These are phyloP conservation scores for Caenorhabditis doughertyi DNA, from an alignment of 2,888 invertebrate species.

Conservation along the genomic window DNA sequence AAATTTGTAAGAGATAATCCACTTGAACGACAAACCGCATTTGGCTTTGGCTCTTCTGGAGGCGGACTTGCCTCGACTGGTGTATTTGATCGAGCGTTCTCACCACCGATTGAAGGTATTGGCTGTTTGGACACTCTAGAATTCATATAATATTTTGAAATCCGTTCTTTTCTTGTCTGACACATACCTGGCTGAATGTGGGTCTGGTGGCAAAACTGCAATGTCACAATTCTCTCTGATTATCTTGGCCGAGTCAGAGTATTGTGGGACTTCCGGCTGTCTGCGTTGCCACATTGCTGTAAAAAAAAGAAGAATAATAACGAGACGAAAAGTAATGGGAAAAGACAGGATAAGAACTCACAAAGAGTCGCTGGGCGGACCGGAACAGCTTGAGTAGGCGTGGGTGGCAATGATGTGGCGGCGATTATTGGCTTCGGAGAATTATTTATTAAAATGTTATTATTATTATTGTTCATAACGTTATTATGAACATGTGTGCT, in stretches of 20 bases:
- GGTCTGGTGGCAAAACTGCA: slow-evolving; percentile 54
- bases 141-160: slow-evolving; percentile 28
- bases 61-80: slow-evolving; percentile 60
- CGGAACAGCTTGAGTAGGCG: slow-evolving; percentile 49
- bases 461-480: slow-evolving; percentile 4
- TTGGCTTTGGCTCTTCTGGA: slow-evolving; percentile 66
- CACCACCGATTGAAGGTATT: slow-evolving; percentile 42
- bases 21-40: slow-evolving; percentile 42
- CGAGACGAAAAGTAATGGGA: neutral
- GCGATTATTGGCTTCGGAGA: slow-evolving; percentile 34
- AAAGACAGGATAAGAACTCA: slow-evolving; percentile 19
- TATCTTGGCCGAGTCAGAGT: slow-evolving; percentile 47
- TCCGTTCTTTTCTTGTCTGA: neutral
- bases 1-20: slow-evolving; percentile 40
- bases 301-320: slow-evolving; percentile 10
- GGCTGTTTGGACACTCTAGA: slow-evolving; percentile 61
- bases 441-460: slow-evolving; percentile 25
- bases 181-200: slow-evolving; percentile 58
- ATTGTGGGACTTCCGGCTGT: slow-evolving; percentile 56
- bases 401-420: slow-evolving; percentile 32
- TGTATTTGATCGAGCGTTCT: slow-evolving; percentile 34
- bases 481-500: slow-evolving; percentile 13
- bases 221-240: slow-evolving; percentile 62
- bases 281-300: slow-evolving; percentile 59
- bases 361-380: slow-evolving; percentile 55